Percentiles rank a stretch among this genome's conserved stretches.
Evolutionary conservation across 2,888 invertebrate genomes (phyloP).

Genomic region (Nemurella pictetii): DNA sequence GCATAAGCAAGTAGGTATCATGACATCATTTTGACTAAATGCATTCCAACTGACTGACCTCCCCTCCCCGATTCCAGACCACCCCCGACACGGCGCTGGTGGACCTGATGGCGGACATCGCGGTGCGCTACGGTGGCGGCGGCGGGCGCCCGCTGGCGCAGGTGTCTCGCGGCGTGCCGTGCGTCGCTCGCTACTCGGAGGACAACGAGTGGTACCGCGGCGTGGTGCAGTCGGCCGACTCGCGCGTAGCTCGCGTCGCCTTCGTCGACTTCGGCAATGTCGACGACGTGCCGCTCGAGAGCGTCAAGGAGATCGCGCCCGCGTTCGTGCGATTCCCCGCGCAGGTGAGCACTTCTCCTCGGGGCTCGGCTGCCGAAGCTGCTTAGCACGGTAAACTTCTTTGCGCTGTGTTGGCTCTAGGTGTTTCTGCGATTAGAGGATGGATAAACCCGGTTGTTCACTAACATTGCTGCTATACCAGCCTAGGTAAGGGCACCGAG

Average conservation of each 20-base stretch:
- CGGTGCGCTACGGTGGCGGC: conserved; percentile 45
- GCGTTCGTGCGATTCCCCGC: conserved; percentile 28
- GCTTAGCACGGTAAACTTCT: too few species aligned
- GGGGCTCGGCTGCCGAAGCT: too few species aligned
- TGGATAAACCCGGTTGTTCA: too few species aligned
- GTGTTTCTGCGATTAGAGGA: too few species aligned
- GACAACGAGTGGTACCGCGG: conserved; percentile 46
- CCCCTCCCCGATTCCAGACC: not conserved
- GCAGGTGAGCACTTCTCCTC: too few species aligned
- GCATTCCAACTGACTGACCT: not conserved
- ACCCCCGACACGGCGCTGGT: conserved; percentile 47
- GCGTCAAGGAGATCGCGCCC: conserved; percentile 37
- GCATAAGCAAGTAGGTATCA: too few species aligned
- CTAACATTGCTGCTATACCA: too few species aligned
- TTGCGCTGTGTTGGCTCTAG: too few species aligned
- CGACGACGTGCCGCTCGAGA: conserved; percentile 38
- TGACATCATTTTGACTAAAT: too few species aligned
- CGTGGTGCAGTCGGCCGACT: conserved; percentile 34
- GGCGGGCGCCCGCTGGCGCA: conserved; percentile 45
- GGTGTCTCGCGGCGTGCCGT: conserved; percentile 45
- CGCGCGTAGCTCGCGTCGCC: conserved; percentile 39
- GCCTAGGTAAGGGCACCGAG: too few species aligned
- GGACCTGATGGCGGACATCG: conserved; percentile 47
- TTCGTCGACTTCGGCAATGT: conserved; percentile 47
- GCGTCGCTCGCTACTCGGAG: conserved; percentile 49